Conservation (phyloP, 2,888 invertebrate genomes). For the Andrena haemorrhoa region DNA sequence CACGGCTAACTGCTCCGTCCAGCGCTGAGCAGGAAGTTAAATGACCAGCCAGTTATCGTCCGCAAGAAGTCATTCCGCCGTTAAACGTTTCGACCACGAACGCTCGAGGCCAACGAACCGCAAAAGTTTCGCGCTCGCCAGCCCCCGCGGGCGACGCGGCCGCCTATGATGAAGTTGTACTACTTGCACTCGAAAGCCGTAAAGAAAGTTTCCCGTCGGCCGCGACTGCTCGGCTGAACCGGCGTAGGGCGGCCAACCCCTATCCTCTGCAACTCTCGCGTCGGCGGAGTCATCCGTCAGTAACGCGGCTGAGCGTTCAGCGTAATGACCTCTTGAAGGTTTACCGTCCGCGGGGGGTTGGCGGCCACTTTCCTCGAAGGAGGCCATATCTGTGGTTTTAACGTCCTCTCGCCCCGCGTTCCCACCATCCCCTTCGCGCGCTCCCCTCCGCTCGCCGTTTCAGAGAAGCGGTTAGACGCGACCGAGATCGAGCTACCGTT, state of each 20-base stretch:
- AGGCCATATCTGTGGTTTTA: slow-evolving; percentile 64
- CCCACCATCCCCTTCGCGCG: background rate
- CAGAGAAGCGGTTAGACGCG: slow-evolving; percentile 23
- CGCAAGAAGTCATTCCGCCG: slow-evolving; percentile 58
- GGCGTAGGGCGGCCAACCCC: slow-evolving; percentile 1
- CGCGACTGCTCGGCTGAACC: slow-evolving; percentile 52
- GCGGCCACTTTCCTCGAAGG: slow-evolving; percentile 60
- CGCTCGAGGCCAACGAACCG: slow-evolving; percentile 50
- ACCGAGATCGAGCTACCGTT: slow-evolving; percentile 22
- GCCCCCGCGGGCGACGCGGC: slow-evolving; percentile 28
- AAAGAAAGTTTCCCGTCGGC: slow-evolving; percentile 66
- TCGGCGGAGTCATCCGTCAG: slow-evolving; percentile 44
- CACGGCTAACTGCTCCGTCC: background rate
- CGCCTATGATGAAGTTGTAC: slow-evolving; percentile 68
- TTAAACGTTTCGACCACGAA: slow-evolving; percentile 61
- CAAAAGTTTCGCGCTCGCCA: slow-evolving; percentile 45
- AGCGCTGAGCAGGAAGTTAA: slow-evolving; percentile 50
- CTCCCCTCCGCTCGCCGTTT: background rate
- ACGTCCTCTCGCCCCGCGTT: slow-evolving; percentile 19
- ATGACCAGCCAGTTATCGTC: slow-evolving; percentile 60
- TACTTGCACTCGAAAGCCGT: slow-evolving; percentile 46
- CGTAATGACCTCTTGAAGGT: slow-evolving; percentile 61
- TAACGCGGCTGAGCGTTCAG: slow-evolving; percentile 36
- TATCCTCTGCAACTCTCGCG: background rate
- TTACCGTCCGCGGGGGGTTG: slow-evolving; percentile 21